Evolutionary conservation across 2,888 invertebrate genomes (phyloP).

Genomic region (Plagiodera versicolora): DNA sequence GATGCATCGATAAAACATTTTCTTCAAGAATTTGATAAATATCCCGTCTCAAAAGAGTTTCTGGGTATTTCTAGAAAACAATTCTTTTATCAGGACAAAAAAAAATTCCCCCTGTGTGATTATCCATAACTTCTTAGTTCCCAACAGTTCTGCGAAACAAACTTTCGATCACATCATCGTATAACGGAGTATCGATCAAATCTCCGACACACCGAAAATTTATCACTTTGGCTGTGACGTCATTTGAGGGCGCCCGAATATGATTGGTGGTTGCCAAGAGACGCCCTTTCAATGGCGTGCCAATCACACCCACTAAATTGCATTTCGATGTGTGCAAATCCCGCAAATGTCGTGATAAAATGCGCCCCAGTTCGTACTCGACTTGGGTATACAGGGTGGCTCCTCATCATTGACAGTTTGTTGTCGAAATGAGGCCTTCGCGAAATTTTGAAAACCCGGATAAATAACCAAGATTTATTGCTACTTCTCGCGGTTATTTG

Average conservation of each 20-base stretch:
- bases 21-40: no score
- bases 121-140: no score
- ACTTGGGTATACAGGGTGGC: not conserved
- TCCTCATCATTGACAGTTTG: not conserved
- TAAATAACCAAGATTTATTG: no score
- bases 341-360: constrained; percentile 2
- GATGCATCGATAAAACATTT: no score
- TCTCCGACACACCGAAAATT: constrained; percentile 43
- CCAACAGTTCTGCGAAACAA: not conserved
- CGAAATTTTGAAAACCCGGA: no score
- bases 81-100: no score
- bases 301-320: constrained; percentile 7
- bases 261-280: constrained; percentile 55
- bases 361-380: not conserved
- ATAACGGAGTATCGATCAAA: constrained; percentile 42
- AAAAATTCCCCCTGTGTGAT: no score
- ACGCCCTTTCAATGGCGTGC: constrained; percentile 54
- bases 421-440: no score
- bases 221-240: constrained; percentile 48
- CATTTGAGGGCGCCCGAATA: constrained; percentile 50
- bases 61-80: no score
- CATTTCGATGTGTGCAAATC: not conserved
- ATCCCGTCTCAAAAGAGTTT: no score
- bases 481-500: no score
- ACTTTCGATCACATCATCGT: not conserved